phyloP scores from a whole-genome alignment of 2,113 vertebrate species.

The Equus przewalskii region DNA sequence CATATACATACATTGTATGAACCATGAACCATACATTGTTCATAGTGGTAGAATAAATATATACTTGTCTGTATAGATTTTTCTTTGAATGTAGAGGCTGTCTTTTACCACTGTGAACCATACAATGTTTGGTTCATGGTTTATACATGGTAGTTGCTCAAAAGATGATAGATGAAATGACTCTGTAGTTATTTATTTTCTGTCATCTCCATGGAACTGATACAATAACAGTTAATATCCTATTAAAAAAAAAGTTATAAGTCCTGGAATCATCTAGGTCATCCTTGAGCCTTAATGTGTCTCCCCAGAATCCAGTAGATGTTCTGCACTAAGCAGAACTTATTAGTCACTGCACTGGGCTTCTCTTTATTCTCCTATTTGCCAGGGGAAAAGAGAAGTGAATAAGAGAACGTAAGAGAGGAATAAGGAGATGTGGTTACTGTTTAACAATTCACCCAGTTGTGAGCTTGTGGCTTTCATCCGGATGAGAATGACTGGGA shows the following conservation, averaged over 20 bases:
- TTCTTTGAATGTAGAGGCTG: not conserved
- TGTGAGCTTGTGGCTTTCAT: not conserved
- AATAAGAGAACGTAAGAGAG: not conserved
- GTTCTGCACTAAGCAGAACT: not conserved
- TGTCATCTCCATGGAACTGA: not conserved
- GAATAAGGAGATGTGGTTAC: not conserved
- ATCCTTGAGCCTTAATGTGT: not conserved
- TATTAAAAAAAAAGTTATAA: not conserved
- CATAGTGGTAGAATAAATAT: not conserved
- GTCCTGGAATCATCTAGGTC: not conserved
- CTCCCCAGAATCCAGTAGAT: not conserved
- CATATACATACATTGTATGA: not conserved
- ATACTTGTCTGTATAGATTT: too few relatives aligned
- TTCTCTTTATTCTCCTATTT: not conserved
- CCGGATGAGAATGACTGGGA: not conserved
- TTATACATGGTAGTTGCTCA: not conserved
- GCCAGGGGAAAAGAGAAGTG: not conserved
- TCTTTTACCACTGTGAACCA: not conserved
- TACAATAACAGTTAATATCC: not conserved
- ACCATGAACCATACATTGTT: not conserved
- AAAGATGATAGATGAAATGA: not conserved
- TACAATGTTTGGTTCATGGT: not conserved
- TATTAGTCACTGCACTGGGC: not conserved
- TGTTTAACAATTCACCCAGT: not conserved
- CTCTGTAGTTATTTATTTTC: not conserved